Evolutionary conservation across 2,888 invertebrate genomes (phyloP).

Genomic region (Euzetes globulus): DNA sequence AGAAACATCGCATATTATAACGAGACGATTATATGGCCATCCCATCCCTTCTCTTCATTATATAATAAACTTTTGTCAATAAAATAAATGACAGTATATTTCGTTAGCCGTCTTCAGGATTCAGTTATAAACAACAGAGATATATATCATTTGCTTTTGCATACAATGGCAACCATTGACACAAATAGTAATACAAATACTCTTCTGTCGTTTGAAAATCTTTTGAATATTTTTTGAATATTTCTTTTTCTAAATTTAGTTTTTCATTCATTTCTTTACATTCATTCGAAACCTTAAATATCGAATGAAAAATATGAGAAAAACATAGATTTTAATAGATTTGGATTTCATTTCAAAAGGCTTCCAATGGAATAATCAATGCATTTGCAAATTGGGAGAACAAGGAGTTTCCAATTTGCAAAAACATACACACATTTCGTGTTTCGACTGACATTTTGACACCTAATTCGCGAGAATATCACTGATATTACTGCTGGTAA

Average conservation of each 20-base stretch:
- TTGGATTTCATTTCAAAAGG: too few species aligned
- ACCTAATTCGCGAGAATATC: too few species aligned
- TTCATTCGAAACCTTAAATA: too few species aligned
- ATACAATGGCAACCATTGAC: not conserved
- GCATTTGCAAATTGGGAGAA: too few species aligned
- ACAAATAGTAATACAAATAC: not conserved
- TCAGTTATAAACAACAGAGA: not conserved
- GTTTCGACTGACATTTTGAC: too few species aligned
- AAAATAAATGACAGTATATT: slow-evolving; percentile 20
- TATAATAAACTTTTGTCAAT: slow-evolving; percentile 18
- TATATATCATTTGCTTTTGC: not conserved
- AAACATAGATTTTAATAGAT: too few species aligned
- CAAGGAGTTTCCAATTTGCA: too few species aligned
- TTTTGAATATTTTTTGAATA: too few species aligned
- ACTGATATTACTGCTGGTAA: too few species aligned
- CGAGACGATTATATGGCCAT: not conserved
- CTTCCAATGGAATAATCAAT: too few species aligned
- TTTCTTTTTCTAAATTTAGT: not conserved
- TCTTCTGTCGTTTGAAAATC: not conserved
- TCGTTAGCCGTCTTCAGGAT: not conserved
- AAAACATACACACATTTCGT: too few species aligned
- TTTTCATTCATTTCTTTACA: not conserved
- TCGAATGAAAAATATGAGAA: too few species aligned
- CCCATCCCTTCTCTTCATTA: slow-evolving; percentile 15
- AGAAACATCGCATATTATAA: not conserved